Conservation (phyloP, 1,140 invertebrate genomes). For the Apocrypta bakeri region DNA sequence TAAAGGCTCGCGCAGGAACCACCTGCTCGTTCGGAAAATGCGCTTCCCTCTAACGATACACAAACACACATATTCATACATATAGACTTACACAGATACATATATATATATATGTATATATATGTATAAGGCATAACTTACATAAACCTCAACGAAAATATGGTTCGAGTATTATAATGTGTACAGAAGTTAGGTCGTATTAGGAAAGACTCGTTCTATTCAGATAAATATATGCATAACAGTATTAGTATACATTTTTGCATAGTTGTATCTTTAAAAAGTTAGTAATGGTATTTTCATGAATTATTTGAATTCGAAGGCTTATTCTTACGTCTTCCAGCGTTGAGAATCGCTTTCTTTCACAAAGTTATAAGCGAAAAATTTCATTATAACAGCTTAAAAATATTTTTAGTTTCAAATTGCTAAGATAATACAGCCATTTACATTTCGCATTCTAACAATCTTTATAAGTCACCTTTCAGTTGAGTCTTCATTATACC, state of each 20-base stretch:
- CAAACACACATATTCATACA: not conserved
- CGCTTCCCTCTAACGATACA: not conserved
- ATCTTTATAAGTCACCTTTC: not conserved
- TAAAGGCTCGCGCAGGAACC: conserved; percentile 1
- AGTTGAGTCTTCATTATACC: not conserved
- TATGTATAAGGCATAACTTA: too few relatives aligned
- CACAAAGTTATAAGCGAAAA: not conserved
- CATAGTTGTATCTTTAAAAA: not conserved
- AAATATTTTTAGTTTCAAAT: not conserved
- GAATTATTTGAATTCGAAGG: not conserved
- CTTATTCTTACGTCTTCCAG: not conserved
- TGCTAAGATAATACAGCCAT: not conserved
- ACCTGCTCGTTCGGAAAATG: conserved; percentile 20
- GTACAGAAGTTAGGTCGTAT: not conserved
- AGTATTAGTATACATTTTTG: conserved; percentile 15
- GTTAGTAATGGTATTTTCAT: not conserved
- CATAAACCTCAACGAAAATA: not conserved
- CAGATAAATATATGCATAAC: not conserved
- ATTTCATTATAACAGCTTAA: not conserved
- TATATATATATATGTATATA: not conserved
- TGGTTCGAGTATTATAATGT: not conserved
- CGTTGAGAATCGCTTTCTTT: not conserved
- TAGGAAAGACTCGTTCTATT: not conserved
- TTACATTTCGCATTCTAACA: not conserved
- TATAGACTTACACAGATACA: not conserved